A percentile compares a stretch with the other conserved stretches of the same genome.
Conservation (phyloP, 2,888 invertebrate genomes). For the Hydrotaea cyrtoneurina region DNA sequence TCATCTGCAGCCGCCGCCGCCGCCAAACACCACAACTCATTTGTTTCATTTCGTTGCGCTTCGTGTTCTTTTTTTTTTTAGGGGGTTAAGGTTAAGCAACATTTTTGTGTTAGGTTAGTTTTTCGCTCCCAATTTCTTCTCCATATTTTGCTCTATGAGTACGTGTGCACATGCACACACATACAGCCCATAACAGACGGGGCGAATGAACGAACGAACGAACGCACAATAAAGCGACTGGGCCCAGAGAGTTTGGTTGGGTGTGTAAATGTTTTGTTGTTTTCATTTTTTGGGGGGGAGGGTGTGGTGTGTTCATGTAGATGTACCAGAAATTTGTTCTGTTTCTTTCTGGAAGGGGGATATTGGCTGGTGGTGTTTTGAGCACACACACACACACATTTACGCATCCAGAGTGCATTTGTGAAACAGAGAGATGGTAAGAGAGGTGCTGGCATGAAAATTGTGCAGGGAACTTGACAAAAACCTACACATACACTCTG, state of each 20-base stretch:
- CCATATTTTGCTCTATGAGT: constrained; percentile 8
- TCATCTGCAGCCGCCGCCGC: constrained; percentile 27
- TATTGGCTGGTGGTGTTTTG: constrained; percentile 4
- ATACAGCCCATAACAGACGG: too few species aligned
- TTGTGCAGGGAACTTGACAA: constrained; percentile 3
- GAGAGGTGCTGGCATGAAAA: not conserved
- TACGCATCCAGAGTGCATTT: not conserved
- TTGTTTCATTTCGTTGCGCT: constrained; percentile 42
- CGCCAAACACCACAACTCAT: not conserved
- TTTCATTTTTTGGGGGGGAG: constrained; percentile 21
- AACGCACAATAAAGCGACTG: constrained; percentile 27
- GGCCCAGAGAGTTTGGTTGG: constrained; percentile 37
- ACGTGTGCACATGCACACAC: not conserved
- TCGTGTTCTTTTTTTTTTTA: constrained; percentile 48
- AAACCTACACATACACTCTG: constrained; percentile 13
- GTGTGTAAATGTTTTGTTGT: constrained; percentile 1
- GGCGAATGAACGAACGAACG: not conserved
- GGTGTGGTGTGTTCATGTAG: not conserved
- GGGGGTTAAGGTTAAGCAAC: constrained; percentile 67
- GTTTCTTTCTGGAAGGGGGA: not conserved
- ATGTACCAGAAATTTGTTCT: constrained; percentile 20
- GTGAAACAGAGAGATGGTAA: not conserved
- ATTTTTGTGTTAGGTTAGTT: constrained; percentile 67
- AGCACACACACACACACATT: not conserved
- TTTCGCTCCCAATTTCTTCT: constrained; percentile 50